Conservation (phyloP, 2,113 vertebrate genomes). For the Callospermophilus lateralis region DNA sequence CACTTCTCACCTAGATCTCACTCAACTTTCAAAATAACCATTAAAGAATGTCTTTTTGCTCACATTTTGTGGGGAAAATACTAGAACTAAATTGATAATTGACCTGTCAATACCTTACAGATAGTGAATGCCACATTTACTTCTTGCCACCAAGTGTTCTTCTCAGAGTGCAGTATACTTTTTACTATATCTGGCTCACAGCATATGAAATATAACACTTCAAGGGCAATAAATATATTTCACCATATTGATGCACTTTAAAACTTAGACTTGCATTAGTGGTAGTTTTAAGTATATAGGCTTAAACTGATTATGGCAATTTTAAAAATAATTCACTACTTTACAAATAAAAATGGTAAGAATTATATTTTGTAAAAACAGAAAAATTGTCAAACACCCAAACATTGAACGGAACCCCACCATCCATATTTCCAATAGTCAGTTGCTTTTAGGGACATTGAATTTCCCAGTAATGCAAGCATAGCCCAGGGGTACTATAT, state of each 20-base stretch:
- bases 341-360: slow-evolving; percentile 50
- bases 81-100: background rate
- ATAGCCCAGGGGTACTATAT: slow-evolving; percentile 74
- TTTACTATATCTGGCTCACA: background rate
- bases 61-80: background rate
- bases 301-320: background rate
- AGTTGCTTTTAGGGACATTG: slow-evolving; percentile 6
- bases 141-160: background rate
- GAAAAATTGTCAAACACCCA: slow-evolving; percentile 42
- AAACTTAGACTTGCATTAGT: slow-evolving; percentile 27
- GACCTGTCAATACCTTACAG: background rate
- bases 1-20: background rate
- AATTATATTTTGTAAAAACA: slow-evolving; percentile 62
- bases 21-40: background rate
- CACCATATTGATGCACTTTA: background rate
- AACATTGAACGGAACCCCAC: slow-evolving; percentile 46
- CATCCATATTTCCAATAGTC: slow-evolving; percentile 12
- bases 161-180: background rate
- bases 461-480: slow-evolving; percentile 61
- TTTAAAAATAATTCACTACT: background rate
- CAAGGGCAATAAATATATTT: slow-evolving; percentile 15
- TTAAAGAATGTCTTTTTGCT: background rate
- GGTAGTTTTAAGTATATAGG: slow-evolving; percentile 8
- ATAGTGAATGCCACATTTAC: background rate
- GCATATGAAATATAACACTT: background rate